Percentiles rank a stretch among this genome's conserved stretches.
Conservation (phyloP, 1,140 invertebrate genomes). For the Drosophila azteca region DNA sequence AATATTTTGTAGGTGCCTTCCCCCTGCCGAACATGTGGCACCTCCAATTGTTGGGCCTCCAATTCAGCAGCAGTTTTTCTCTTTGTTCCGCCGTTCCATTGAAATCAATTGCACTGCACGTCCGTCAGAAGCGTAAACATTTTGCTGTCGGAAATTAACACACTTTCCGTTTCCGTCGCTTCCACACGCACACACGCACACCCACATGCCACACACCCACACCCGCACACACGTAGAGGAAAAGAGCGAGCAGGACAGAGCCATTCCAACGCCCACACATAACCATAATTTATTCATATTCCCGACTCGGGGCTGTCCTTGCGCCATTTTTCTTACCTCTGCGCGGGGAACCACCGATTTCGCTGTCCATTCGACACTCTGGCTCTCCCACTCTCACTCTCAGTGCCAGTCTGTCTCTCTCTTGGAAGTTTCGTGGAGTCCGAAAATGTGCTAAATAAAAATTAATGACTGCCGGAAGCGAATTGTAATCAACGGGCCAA, state of each 20-base stretch:
- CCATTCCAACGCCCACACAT: slow-evolving; percentile 30
- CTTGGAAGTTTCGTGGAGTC: slow-evolving; percentile 6
- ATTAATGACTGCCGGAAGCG: slow-evolving; percentile 77
- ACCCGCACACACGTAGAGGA: neutral
- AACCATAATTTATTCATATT: slow-evolving; percentile 75
- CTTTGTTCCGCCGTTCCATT: slow-evolving; percentile 49
- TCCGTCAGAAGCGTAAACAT: slow-evolving; percentile 69
- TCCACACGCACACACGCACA: slow-evolving; percentile 19
- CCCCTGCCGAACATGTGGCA: slow-evolving; percentile 4
- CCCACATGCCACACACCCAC: slow-evolving; percentile 1
- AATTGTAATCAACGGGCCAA: slow-evolving; percentile 72
- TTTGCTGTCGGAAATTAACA: slow-evolving; percentile 79
- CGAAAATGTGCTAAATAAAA: slow-evolving; percentile 77
- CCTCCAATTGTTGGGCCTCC: slow-evolving; percentile 17
- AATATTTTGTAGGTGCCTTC: neutral
- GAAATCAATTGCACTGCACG: slow-evolving; percentile 77
- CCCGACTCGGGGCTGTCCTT: slow-evolving; percentile 37
- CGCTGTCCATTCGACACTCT: slow-evolving; percentile 7
- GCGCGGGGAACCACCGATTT: slow-evolving; percentile 24
- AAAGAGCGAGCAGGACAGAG: neutral
- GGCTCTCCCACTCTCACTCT: slow-evolving; percentile 5
- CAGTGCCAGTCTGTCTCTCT: slow-evolving; percentile 4
- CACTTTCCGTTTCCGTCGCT: slow-evolving; percentile 74
- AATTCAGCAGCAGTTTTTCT: slow-evolving; percentile 33
- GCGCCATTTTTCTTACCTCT: slow-evolving; percentile 65